phyloP scores from a whole-genome alignment of 23 tunicate species.

The Styela plicata region DNA sequence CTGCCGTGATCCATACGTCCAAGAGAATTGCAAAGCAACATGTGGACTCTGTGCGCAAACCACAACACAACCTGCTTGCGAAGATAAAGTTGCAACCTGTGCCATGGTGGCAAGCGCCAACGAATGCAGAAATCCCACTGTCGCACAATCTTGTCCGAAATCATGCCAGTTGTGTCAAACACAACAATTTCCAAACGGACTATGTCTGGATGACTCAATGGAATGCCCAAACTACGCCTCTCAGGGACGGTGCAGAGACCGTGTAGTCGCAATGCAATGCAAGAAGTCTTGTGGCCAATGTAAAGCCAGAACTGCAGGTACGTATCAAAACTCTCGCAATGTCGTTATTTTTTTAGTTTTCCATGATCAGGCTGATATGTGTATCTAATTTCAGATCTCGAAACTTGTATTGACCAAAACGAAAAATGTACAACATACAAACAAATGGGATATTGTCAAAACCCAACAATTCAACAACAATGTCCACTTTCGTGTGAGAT shows the following conservation, averaged over 20 bases:
- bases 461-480: neutral
- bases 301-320: neutral
- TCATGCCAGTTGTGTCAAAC: constrained; percentile 16
- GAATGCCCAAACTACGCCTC: neutral
- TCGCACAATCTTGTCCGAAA: constrained; percentile 8
- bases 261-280: constrained; percentile 1
- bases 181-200: neutral
- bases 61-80: neutral
- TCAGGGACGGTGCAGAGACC: constrained; percentile 1
- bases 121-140: neutral
- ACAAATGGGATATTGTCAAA: constrained; percentile 9
- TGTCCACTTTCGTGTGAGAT: constrained; percentile 15
- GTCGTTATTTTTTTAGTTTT: too few relatives aligned
- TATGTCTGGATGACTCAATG: neutral
- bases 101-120: neutral
- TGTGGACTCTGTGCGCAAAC: constrained; percentile 37
- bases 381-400: neutral
- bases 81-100: constrained; percentile 4
- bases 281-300: constrained; percentile 19
- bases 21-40: constrained; percentile 25
- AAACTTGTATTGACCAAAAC: constrained; percentile 35
- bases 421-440: constrained; percentile 28
- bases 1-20: constrained; percentile 31
- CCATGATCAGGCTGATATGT: too few relatives aligned
- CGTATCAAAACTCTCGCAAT: neutral